A percentile compares a stretch with the other conserved stretches of the same genome.
Conservation (phyloP, 2,797 vertebrate species). For the Microchirus variegatus region DNA sequence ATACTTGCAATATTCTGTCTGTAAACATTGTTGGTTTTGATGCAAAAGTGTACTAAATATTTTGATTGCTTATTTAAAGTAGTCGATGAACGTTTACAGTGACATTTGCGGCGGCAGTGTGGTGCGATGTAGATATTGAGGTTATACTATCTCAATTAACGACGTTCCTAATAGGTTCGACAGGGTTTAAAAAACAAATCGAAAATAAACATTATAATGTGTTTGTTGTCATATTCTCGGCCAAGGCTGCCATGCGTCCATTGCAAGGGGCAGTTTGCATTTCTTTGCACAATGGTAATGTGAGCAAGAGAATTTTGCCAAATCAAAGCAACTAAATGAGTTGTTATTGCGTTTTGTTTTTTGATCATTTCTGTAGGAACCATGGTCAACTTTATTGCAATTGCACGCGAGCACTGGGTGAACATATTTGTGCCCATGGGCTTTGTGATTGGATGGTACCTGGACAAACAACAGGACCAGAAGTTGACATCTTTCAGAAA, state of each 20-base stretch:
- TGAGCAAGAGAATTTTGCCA: too few relatives aligned
- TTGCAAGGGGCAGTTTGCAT: background rate
- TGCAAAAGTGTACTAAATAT: too few relatives aligned
- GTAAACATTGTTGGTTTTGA: background rate
- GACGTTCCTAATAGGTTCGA: too few relatives aligned
- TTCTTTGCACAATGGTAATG: background rate
- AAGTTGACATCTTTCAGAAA: conserved; percentile 89
- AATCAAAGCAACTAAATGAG: too few relatives aligned
- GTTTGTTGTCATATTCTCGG: too few relatives aligned
- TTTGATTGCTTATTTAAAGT: too few relatives aligned
- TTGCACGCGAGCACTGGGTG: conserved; percentile 86
- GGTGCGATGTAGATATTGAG: background rate
- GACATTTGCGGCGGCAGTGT: background rate
- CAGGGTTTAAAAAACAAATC: too few relatives aligned
- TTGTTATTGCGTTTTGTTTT: background rate
- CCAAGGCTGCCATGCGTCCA: background rate
- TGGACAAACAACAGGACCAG: conserved; percentile 87
- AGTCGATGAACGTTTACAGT: too few relatives aligned
- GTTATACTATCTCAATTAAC: too few relatives aligned
- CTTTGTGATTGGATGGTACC: conserved; percentile 87
- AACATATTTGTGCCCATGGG: conserved; percentile 87
- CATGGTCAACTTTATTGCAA: conserved; percentile 84
- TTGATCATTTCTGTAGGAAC: conserved; percentile 57
- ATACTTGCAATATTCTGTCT: background rate
- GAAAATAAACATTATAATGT: too few relatives aligned